These are phyloP conservation scores for Cryptocephalus primarius DNA, from an alignment of 2,888 invertebrate genomes.

Conservation along the genomic window DNA sequence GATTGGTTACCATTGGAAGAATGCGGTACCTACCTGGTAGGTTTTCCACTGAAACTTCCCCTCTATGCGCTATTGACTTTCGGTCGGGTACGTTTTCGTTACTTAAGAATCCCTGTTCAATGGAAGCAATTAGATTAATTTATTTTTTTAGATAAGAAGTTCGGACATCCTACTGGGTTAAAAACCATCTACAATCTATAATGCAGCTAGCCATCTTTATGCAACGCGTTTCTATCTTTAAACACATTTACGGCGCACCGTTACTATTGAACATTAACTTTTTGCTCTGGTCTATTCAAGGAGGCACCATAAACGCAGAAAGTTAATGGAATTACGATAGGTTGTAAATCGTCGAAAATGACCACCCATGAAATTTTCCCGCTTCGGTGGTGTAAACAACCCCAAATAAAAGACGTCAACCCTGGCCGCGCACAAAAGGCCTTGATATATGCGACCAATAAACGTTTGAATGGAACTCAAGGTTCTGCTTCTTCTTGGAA, in stretches of 20 bases:
- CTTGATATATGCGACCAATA: not conserved
- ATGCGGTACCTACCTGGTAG: too few species aligned
- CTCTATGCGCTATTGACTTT: too few species aligned
- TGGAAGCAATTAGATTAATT: too few species aligned
- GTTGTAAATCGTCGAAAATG: constrained; percentile 15
- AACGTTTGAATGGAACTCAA: not conserved
- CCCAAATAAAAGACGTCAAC: constrained; percentile 17
- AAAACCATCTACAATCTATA: too few species aligned
- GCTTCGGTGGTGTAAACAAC: constrained; percentile 21
- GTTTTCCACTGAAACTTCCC: too few species aligned
- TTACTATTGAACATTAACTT: not conserved
- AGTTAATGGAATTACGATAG: not conserved
- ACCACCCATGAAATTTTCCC: constrained; percentile 23
- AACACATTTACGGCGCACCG: too few species aligned
- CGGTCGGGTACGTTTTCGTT: too few species aligned
- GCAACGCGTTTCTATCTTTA: too few species aligned
- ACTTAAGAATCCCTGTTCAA: too few species aligned
- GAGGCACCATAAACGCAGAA: not conserved
- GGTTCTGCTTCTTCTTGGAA: not conserved
- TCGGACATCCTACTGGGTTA: too few species aligned
- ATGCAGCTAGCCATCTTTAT: too few species aligned
- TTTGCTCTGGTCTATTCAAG: not conserved
- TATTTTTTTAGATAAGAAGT: too few species aligned
- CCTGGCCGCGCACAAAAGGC: constrained; percentile 1
- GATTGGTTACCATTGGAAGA: constrained; percentile 18